Evolutionary conservation across 2,888 invertebrate genomes (phyloP), one percentile per base, ranked within the genome.

Genomic region (Pseudeuparius sepicola): DNA sequence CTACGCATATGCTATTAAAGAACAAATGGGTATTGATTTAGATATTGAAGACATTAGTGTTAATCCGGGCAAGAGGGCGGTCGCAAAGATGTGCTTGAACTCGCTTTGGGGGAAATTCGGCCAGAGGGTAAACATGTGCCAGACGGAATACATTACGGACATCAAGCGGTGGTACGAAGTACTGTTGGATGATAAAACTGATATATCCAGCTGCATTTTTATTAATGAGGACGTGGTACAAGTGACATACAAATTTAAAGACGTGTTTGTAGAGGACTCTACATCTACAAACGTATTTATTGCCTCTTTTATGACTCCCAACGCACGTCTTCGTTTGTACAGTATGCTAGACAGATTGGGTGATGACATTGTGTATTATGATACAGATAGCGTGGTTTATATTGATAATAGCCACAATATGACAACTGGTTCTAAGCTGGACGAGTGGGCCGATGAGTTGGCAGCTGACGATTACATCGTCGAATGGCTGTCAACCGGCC

Each of bases 101-200:
- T 41, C 34, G 20, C 37, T 47, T 23, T 49, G 47, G 47, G 44
- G 43, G 13, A 48, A 51, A 38, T 50, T 50, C 24, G 36, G 42
- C 10, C 40, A 41, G 14, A 31, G 38, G 34, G 24, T 27, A 20
- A 38, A 40, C 25, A 33, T 37, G 34, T 11, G 17, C 6, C 26
- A 24, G 17, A 37, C 35, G 17, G 40, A 40, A 37, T 40, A 31
- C 18, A 15, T 31, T 14, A 25, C 16, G 12, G 20, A 29, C 5
- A 14, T 25, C 14, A 27, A 36, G 25, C 36, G 30, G 25, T 36
- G 39, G 39, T n/a, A n/a, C n/a, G n/a, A n/a, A n/a, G n/a, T n/a
- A n/a, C n/a, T n/a, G n/a, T n/a, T n/a, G n/a, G n/a, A n/a, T n/a
- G n/a, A n/a, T n/a, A n/a, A n/a, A n/a, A n/a, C n/a, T n/a, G n/a